Evolutionary conservation across 1,140 invertebrate genomes (phyloP).

Genomic region (Brachionus plicatilis): DNA sequence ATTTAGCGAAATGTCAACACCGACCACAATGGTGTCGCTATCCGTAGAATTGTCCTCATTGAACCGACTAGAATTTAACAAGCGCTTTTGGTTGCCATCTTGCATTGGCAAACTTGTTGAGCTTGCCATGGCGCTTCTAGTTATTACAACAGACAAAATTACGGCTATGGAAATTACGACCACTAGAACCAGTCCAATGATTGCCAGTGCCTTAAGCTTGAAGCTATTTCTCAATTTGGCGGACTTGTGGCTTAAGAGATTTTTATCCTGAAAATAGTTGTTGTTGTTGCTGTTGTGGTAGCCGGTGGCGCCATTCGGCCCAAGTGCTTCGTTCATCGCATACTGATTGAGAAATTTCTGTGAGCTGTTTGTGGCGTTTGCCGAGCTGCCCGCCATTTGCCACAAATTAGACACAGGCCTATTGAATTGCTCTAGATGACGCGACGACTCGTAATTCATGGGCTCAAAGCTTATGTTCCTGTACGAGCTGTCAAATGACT

Average conservation of each 20-base stretch:
- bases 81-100: neutral
- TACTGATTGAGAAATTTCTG: constrained; percentile 9
- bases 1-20: neutral
- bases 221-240: neutral
- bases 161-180: neutral
- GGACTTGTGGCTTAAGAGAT: too few relatives aligned
- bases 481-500: neutral
- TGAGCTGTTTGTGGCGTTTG: constrained; percentile 6
- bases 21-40: neutral
- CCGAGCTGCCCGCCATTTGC: neutral
- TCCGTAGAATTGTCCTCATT: neutral
- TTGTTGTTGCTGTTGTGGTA: neutral
- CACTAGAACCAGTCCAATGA: neutral
- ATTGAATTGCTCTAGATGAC: neutral
- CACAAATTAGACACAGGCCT: neutral
- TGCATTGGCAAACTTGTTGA: neutral
- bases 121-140: neutral
- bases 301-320: neutral
- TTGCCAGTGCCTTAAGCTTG: neutral
- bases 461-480: constrained; percentile 1
- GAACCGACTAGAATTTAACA: neutral
- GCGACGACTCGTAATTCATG: neutral
- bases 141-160: constrained; percentile 4
- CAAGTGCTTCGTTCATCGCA: neutral
- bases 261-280: neutral